Evolutionary conservation across 2,113 vertebrate species (phyloP).

Genomic region (Chaenocephalus aceratus): DNA sequence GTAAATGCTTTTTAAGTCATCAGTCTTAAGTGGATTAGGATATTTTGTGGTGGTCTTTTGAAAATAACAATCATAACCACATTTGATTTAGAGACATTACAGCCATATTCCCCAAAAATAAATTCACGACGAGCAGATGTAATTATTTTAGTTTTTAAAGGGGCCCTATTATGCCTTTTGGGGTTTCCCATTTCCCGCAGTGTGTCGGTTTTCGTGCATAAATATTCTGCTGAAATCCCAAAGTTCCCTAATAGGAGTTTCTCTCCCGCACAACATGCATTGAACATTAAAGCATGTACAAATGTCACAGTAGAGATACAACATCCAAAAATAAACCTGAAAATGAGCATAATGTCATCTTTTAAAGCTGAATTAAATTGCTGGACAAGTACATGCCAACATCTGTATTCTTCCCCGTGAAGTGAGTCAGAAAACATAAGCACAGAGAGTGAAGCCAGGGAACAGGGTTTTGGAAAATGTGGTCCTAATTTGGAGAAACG

Average conservation of each 20-base stretch:
- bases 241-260: no score
- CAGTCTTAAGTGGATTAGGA: conserved; percentile 6
- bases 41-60: background rate
- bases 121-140: no score
- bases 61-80: background rate
- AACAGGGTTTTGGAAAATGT: background rate
- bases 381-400: background rate
- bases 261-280: no score
- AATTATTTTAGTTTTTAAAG: no score
- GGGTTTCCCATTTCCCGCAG: no score
- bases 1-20: conserved; percentile 3
- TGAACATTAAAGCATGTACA: no score
- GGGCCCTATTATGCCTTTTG: no score
- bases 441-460: background rate
- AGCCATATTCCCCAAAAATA: background rate
- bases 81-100: background rate
- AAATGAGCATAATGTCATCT: background rate
- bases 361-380: background rate
- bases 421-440: background rate
- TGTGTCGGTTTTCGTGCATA: no score
- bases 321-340: no score
- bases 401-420: background rate
- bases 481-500: background rate
- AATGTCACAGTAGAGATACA: no score
- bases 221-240: no score